These are phyloP conservation scores for Poeciliopsis gracilis DNA, from an alignment of 2,797 vertebrate species.

Conservation along the genomic window DNA sequence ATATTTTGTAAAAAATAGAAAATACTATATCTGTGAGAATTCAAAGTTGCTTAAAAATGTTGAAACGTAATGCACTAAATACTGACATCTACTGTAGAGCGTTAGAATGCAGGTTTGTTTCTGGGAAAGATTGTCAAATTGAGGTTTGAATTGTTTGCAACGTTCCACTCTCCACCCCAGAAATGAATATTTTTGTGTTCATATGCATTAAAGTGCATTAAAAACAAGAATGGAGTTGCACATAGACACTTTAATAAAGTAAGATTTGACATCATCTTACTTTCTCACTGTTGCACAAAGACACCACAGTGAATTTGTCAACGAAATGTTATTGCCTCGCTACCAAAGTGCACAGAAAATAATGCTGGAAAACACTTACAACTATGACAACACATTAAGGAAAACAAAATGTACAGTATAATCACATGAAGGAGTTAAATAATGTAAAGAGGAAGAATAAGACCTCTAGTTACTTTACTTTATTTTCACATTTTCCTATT, in stretches of 20 bases:
- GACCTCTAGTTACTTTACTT: not conserved
- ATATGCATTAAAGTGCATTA: not conserved
- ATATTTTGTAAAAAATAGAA: not conserved
- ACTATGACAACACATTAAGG: too few species aligned
- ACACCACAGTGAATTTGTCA: too few species aligned
- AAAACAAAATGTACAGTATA: too few species aligned
- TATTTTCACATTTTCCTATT: not conserved
- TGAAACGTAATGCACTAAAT: not conserved
- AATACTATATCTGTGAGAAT: not conserved
- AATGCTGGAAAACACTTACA: not conserved
- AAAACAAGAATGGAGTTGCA: too few species aligned
- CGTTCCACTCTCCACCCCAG: not conserved
- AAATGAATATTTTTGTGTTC: not conserved
- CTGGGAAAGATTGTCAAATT: not conserved
- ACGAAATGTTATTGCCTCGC: too few species aligned
- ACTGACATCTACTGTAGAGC: not conserved
- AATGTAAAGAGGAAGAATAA: not conserved
- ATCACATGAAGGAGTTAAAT: not conserved
- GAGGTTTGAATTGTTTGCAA: not conserved
- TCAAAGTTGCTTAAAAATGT: not conserved
- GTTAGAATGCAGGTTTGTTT: not conserved
- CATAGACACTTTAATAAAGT: too few species aligned
- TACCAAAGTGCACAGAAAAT: too few species aligned
- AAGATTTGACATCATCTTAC: too few species aligned
- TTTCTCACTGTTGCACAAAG: too few species aligned